Base-by-base conservation (phyloP, 37 sponge, comb jelly and placozoan genomes). In the Axinella damicornis region DNA sequence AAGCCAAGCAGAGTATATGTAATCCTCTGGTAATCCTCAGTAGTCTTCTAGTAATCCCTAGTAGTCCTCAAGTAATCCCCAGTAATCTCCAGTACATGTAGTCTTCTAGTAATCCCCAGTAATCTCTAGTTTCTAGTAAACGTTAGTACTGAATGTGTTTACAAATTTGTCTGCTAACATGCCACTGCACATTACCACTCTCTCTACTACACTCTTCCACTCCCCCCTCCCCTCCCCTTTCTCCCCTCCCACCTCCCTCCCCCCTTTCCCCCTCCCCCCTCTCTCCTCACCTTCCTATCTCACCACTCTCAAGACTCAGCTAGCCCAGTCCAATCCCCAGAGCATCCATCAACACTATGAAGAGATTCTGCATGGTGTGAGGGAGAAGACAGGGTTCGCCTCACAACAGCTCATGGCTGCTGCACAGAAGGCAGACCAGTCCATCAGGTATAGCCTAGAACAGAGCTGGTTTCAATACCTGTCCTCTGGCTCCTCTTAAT, bases 331-430 rank as follows among this genome's bases (percentile, higher is more conserved):
- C 18, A 53, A 64, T 15, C 55, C 82, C 4, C 67, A 77, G 35
- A 60, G 71, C 15, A 57, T 78, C 31, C 85, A 89, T 38, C 76
- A 81, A 39, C 80, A 88, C 54, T 85, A 93, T 61, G 93, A 93
- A 24, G 79, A 80, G 41, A 21, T 85, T 0, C 80, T 93, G 33
- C 32, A 30, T 22, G 86, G 78, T 24, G 90, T 93, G 62, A 88
- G 86, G 59, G 93, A 93, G 54, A 93, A 89, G 57, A 74, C 93
- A 0, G 63, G 53, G 0, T 85, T 55, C 62, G 86, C 89, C 31
- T 85, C 93, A 19, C 81, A 85, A 74, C 89, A 89, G 39, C 85
- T 93, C 18, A 6, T 56, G 22, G 20, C 52, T 2, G 81, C 93
- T 19, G 68, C 90, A n/a, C 63, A 76, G 31, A 88, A 71, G 59